Base-by-base conservation (phyloP, 2,113 vertebrate genomes). In the Xenopus borealis region DNA sequence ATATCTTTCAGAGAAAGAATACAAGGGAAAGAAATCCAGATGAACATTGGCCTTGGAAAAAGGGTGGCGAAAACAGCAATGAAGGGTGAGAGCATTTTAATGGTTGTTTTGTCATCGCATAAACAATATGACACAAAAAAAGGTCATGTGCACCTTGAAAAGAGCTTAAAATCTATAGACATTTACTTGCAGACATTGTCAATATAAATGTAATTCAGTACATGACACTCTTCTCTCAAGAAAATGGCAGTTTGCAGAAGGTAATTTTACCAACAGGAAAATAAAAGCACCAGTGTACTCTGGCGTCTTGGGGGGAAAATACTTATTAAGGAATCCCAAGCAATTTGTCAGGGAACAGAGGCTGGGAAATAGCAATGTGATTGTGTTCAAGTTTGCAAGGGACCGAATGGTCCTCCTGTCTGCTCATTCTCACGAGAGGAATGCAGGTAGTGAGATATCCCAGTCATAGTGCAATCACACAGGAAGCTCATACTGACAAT, bases 21-120 rank as follows among this genome's bases (percentile, higher is more conserved):
- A 62, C 72, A 75, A 45, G 16, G 20, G 16, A 68, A 70, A 69
- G 14, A 64, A 30, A 30, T 14, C 46, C 46, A 27, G 55, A 70
- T 57, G 74, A 64, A 77, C 59, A 64, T 20, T 77, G 74, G 74
- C 74, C 74, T 77, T 77, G 74, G 30, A 64, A 70, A 45, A 53
- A 16, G 58, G 66, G 66, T 63, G 64, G 62, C 12, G 30, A 76
- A 69, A 76, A 69, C 66, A 69, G 72, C 65, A 61, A 75, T 68
- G 57, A 69, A 27, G 50, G 62, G 73, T 20, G 64, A 77, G 55
- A 64, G 59, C 67, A 52, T 77, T 67, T 70, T 64, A 64, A 77
- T 64, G 33, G 66, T 64, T 76, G 69, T 76, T 70, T 57, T 77
- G 59, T 77, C 66, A 69, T 57, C 62, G 67, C 57, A 64, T 69